Evolutionary conservation across 2,797 vertebrate species (phyloP).

Genomic region (Natrix natrix): DNA sequence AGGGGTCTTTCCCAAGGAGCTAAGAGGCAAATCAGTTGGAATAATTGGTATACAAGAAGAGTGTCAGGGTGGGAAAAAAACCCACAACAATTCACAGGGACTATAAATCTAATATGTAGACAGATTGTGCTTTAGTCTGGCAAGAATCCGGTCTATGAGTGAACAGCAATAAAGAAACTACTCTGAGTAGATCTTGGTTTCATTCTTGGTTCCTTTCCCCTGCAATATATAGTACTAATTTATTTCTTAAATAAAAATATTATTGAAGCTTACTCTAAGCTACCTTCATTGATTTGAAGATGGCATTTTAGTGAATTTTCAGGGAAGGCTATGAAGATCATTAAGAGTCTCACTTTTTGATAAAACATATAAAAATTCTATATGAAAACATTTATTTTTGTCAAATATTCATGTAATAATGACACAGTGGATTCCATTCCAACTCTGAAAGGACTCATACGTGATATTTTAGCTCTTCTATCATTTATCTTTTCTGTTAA

Average conservation of each 20-base stretch:
- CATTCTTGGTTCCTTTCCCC: not conserved
- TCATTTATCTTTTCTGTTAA: not conserved
- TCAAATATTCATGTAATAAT: not conserved
- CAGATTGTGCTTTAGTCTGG: not conserved
- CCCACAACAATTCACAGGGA: not conserved
- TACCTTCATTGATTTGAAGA: not conserved
- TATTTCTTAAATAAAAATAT: not conserved
- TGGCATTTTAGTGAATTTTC: not conserved
- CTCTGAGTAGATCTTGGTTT: not conserved
- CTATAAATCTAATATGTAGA: not conserved
- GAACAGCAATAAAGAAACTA: not conserved
- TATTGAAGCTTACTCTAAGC: not conserved
- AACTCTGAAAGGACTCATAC: not conserved
- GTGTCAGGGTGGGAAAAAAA: not conserved
- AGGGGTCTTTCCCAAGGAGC: not conserved
- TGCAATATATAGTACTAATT: not conserved
- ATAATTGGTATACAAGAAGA: not conserved
- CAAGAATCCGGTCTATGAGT: not conserved
- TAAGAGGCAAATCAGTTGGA: not conserved
- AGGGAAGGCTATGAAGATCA: not conserved
- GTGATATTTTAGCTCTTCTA: not conserved
- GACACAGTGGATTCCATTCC: not conserved
- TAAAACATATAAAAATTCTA: not conserved
- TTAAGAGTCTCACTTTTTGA: not conserved
- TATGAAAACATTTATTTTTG: not conserved